Evolutionary conservation across 2,797 vertebrate genomes (phyloP), one percentile per base, ranked within the genome.

Genomic region (Hephaestus fuliginosus): DNA sequence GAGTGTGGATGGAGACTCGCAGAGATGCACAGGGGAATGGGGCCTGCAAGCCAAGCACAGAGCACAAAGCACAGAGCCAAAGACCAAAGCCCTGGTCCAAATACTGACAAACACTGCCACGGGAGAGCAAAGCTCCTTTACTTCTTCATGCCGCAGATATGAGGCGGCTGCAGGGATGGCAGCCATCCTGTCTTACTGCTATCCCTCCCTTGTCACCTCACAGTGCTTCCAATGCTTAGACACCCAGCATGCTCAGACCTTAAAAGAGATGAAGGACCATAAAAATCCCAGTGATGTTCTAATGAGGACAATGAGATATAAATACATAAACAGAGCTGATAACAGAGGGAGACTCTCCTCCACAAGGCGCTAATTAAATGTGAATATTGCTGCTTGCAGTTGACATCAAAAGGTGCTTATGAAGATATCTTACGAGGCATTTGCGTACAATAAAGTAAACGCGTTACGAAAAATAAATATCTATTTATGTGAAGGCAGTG

Each of bases 221-320:
- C 18, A 75, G 48, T 8, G 6, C 36, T 39, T 39, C 3, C 53
- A 28, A 36, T 18, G 8, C 74, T 72, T 4, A 64, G 70, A 76
- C 68, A 78, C 68, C 48, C 25, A 51, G 51, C 12, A 18, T 20
- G 14, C 41, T 68, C 53, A 41, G 72, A 25, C 22, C 48, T 72
- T 80, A 44, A 78, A 68, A 80, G 51, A 76, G 46, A 89, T 58
- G 65, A 76, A 85, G 64, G 76, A 73, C 75, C 56, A 63, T 62
- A 78, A 77, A 83, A 82, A 80, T 57, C 55, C 36, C 66, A 58
- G 56, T 73, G 66, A 84, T 66, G 81, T 78, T 87, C 80, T 85
- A 88, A 89, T 74, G 87, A 89, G 88, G 78, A 89, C 79, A 83
- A 79, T 81, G 72, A 86, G 83, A 88, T 85, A 86, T 88, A 85